Base-by-base conservation (phyloP, 2,888 invertebrate species). In the Julus scanicus region DNA sequence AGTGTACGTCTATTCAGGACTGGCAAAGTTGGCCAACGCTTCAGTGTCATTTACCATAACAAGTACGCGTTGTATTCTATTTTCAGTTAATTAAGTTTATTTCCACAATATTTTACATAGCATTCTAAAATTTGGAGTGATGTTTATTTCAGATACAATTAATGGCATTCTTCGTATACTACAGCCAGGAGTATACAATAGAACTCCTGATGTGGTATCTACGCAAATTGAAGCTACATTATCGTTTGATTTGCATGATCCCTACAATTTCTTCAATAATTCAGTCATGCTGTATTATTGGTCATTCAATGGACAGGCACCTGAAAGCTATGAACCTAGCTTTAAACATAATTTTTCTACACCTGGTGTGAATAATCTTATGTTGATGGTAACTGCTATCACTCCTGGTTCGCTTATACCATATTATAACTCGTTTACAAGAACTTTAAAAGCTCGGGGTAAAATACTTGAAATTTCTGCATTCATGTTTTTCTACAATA, bases 311-410 rank as follows among this genome's bases (percentile, higher is more conserved):
- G 71, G 83, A 5, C 48, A 0, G 11, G 13, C 37, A 84, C n/a
- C n/a, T 3, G 57, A 49, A 17, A 85, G 37, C 29, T 37, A 11
- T 20, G 17, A 49, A 49, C 13, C 85, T 0, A 57, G 57, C 57
- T 39, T 88, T 48, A 71, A 40, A 9, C 37, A 85, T 15, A 88
- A 88, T 85, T 88, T 88, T 83, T n/a, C 88, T 3, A 63, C 11
- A 9, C 49, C 88, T 11, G 40, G 85, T 17, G 15, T 2, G n/a
- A 15, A 85, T 85, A n/a, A 53, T 17, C 39, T 88, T n/a, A 9
- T 83, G 0, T 49, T 88, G 13, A 85, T 88, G 86, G 86, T 88
- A n/a, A 84, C 40, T 20, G 80, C 63, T 48, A 17, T 37, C 17
- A 5, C 9, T 17, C 17, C 3, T 48, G 11, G 71, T 39, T n/a